Base-by-base conservation (phyloP, 2,888 invertebrate genomes). In the Nemapogon koenigi region DNA sequence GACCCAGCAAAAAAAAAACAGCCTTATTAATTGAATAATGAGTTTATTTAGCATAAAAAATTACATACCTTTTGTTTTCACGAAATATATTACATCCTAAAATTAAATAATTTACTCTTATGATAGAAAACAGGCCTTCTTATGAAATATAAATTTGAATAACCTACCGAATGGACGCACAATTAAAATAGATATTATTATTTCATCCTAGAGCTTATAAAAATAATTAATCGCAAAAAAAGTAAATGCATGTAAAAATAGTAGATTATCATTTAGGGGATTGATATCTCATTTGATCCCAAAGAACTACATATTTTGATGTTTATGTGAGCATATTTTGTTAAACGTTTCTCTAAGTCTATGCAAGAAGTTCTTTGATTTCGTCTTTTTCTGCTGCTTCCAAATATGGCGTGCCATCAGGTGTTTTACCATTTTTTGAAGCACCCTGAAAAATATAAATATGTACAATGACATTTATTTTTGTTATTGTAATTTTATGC, bases 381-480 rank as follows among this genome's bases (percentile, higher is more conserved):
- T 95, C 95, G 47, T 89, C 89, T 59, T 90, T 93, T 63, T 96
- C 95, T 19, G 96, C 94, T 41, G 91, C 91, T 55, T 95, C 92
- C 43, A 91, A 60, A 67, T 95, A 96, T 49, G 86, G 86, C 45
- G 83, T 87, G 8, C 96, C 96, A 67, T 94, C 92, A 38, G 96
- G 96, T 37, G 95, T 89, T 50, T 83, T 83, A 4, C 93, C 94
- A 57, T 82, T 82, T 72, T 88, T 92, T 42, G 84, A 83, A 38
- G 94, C 94, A 50, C 94, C 94, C 90, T 91, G 62, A 35, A 14
- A 16, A 16, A 17, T 14, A 15, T 2, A n/a, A 16, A 16, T 28
- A 11, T n/a, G n/a, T n/a, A n/a, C n/a, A n/a, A n/a, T n/a, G n/a
- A n/a, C n/a, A n/a, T n/a, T n/a, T n/a, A n/a, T n/a, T n/a, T n/a